Percentiles rank a stretch among this genome's conserved stretches.
Conservation (phyloP, 2,888 invertebrate species). For the Dilophus febrilis region DNA sequence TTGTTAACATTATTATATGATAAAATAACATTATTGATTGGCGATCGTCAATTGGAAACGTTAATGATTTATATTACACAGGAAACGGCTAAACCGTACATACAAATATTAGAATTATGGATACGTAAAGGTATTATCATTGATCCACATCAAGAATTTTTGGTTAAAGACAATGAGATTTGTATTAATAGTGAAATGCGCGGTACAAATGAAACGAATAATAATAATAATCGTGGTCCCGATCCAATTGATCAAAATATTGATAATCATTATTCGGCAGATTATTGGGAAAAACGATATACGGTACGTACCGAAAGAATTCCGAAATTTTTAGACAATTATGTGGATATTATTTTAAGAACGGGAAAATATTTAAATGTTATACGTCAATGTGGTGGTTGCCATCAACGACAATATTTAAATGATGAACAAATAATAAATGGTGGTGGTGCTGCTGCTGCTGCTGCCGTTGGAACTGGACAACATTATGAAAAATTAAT, state of each 20-base stretch:
- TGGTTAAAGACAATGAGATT: constrained; percentile 80
- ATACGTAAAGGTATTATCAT: constrained; percentile 82
- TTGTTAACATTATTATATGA: constrained; percentile 77
- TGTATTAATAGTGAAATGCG: constrained; percentile 26
- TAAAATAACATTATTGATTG: constrained; percentile 52
- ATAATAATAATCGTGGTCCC: constrained; percentile 60
- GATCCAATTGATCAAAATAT: no score
- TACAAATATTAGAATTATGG: constrained; percentile 84
- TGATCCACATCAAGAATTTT: constrained; percentile 81
- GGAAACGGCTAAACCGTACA: constrained; percentile 75
- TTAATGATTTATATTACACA: constrained; percentile 68
- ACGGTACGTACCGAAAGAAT: constrained; percentile 65
- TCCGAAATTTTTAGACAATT: constrained; percentile 72
- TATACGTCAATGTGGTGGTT: constrained; percentile 85
- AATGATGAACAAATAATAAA: constrained; percentile 30
- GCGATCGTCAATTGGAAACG: constrained; percentile 58
- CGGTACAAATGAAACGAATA: no score
- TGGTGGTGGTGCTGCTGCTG: no score
- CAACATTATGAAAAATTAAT: constrained; percentile 32
- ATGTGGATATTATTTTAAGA: constrained; percentile 76
- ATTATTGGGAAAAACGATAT: constrained; percentile 93
- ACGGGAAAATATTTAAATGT: constrained; percentile 97
- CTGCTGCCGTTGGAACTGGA: constrained; percentile 37
- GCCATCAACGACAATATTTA: constrained; percentile 49
- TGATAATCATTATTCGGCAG: constrained; percentile 74